Base-by-base conservation (phyloP, 2,797 vertebrate genomes). In the Perodicticus potto region DNA sequence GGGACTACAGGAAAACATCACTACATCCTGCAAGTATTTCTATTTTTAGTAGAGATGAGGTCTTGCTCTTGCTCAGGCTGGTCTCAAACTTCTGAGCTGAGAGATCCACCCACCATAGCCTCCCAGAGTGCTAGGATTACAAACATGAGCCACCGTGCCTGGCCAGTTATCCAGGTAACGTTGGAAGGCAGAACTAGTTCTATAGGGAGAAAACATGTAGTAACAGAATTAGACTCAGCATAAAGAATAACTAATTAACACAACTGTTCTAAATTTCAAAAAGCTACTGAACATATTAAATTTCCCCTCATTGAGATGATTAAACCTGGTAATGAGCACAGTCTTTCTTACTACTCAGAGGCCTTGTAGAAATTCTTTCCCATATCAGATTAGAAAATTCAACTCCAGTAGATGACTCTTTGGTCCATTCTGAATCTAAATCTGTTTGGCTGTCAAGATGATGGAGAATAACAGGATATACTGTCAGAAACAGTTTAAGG, bases 301-400 rank as follows among this genome's bases (percentile, higher is more conserved):
- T 53, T 43, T 13, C 1, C 67, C 82, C 40, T 69, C 43, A 34
- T 25, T 70, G 63, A 22, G 94, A 57, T 29, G 32, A 61, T 86
- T 72, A 92, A 95, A 83, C 4, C 19, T 49, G 45, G 90, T 23
- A 80, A 73, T 9, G 29, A n/a, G 20, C n/a, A 49, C 32, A 4
- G 49, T 14, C 49, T 16, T 53, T 53, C 7, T 89, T 73, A 45
- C 19, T 73, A 32, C 74, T 73, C 9, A 69, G 40, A 84, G 9
- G 78, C 77, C 67, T 77, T 95, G 27, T 6, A 67, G 86, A 85
- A 91, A 78, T 59, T 72, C 74, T 93, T 91, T 94, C 40, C 13
- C 73, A 22, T 14, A 55, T 80, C 37, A 63, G 20, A 93, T 67
- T 76, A 82, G 53, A 91, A 92, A 82, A 32, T n/a, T 72, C 17